These are phyloP conservation scores for Sebastes hubbsi DNA, from an alignment of 2,797 vertebrate species.

Conservation along the genomic window DNA sequence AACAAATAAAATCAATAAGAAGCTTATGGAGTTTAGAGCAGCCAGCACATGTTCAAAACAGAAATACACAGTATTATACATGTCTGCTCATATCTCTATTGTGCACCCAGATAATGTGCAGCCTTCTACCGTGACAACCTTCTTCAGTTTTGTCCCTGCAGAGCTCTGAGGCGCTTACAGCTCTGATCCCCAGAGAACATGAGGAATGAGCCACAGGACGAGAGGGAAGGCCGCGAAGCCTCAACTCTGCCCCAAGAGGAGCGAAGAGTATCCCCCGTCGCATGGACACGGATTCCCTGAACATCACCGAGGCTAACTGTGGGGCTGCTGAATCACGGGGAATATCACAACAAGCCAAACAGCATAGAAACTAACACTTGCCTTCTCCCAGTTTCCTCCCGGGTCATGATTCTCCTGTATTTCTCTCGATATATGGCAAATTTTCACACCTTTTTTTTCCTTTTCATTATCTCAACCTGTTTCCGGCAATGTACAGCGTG, in stretches of 20 bases:
- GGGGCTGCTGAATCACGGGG: background rate
- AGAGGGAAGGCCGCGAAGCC: slow-evolving; percentile 17
- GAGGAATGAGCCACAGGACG: background rate
- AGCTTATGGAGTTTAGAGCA: background rate
- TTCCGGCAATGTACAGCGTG: too few species aligned
- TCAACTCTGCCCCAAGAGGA: slow-evolving; percentile 25
- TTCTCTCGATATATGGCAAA: too few species aligned
- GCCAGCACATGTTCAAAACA: background rate
- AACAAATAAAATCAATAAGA: slow-evolving; percentile 24
- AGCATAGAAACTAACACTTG: background rate
- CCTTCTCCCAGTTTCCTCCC: too few species aligned
- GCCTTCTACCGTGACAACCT: slow-evolving; percentile 33
- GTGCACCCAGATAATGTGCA: background rate
- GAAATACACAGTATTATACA: background rate
- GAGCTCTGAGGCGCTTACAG: background rate
- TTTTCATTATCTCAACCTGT: too few species aligned
- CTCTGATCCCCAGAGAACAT: slow-evolving; percentile 2
- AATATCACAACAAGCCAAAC: background rate
- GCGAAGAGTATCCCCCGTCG: slow-evolving; percentile 22
- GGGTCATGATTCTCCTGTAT: too few species aligned
- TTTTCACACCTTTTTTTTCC: too few species aligned
- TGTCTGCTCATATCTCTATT: background rate
- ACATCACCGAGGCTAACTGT: background rate
- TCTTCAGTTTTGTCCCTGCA: slow-evolving; percentile 4
- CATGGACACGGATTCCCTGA: slow-evolving; percentile 12